phyloP scores from a whole-genome alignment of 1,140 invertebrate species.

The Drosophila kepulauana region DNA sequence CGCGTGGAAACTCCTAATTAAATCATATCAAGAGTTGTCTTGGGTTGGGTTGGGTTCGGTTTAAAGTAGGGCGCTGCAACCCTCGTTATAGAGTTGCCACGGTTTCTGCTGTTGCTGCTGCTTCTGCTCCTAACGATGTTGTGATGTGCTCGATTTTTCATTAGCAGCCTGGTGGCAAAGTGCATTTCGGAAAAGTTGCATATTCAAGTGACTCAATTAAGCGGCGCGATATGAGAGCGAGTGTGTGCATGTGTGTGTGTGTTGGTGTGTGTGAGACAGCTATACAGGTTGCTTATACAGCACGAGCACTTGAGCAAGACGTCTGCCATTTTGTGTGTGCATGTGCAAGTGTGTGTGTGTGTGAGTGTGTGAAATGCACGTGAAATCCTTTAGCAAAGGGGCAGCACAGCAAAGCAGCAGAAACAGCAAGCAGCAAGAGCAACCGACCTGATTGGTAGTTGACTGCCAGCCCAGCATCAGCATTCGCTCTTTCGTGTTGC shows the following conservation, averaged over 20 bases:
- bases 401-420: slow-evolving; percentile 38
- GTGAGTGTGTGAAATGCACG: slow-evolving; percentile 57
- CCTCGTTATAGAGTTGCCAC: slow-evolving; percentile 5
- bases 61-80: slow-evolving; percentile 9
- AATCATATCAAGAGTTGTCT: slow-evolving; percentile 66
- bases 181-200: slow-evolving; percentile 74
- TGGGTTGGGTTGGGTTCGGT: slow-evolving; percentile 6
- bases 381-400: slow-evolving; percentile 78
- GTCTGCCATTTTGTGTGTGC: slow-evolving; percentile 74
- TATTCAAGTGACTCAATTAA: slow-evolving; percentile 81
- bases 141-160: slow-evolving; percentile 65
- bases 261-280: slow-evolving; percentile 18
- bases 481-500: slow-evolving; percentile 46
- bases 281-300: slow-evolving; percentile 61
- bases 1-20: slow-evolving; percentile 78
- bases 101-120: neutral
- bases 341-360: slow-evolving; percentile 22
- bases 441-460: slow-evolving; percentile 81
- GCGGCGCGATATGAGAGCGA: slow-evolving; percentile 30
- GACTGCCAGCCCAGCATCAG: slow-evolving; percentile 53
- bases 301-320: slow-evolving; percentile 63
- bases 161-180: slow-evolving; percentile 38
- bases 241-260: slow-evolving; percentile 9
- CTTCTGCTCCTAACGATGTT: slow-evolving; percentile 62
- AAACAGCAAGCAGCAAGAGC: slow-evolving; percentile 27